phyloP scores from a whole-genome alignment of 2,113 vertebrate genomes.

The Lophochroa leadbeateri region DNA sequence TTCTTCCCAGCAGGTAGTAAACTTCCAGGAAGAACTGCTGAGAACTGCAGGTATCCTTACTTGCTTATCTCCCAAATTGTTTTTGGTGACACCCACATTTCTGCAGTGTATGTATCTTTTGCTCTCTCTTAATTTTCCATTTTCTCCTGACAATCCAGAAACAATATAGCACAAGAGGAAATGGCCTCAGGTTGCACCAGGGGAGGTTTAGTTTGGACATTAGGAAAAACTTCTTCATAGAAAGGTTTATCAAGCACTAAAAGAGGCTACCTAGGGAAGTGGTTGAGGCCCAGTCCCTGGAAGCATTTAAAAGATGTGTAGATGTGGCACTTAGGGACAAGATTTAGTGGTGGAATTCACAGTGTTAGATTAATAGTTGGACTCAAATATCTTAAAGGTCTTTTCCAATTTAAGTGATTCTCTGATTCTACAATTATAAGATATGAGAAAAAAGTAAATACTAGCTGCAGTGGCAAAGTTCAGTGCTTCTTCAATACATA shows the following conservation, averaged over 20 bases:
- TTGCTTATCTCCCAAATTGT: slow-evolving; percentile 52
- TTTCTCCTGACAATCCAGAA: slow-evolving; percentile 25
- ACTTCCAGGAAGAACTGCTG: slow-evolving; percentile 39
- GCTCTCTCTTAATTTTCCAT: neutral
- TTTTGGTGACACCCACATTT: neutral
- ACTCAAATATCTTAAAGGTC: neutral
- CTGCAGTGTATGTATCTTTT: neutral
- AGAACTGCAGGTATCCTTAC: slow-evolving; percentile 21
- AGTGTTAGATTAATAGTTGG: neutral
- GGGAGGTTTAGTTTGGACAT: neutral
- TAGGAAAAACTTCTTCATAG: neutral
- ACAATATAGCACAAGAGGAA: neutral
- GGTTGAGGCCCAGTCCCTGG: neutral
- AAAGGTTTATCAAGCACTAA: neutral
- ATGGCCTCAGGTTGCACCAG: neutral
- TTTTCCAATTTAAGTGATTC: neutral
- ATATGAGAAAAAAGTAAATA: neutral
- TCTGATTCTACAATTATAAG: neutral
- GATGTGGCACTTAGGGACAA: neutral
- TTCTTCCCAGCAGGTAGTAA: slow-evolving; percentile 53
- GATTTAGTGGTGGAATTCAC: neutral
- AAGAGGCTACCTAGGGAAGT: neutral
- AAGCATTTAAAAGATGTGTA: neutral
- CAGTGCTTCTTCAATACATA: neutral
- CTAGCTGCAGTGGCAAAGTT: neutral